Conservation (phyloP, 2,888 invertebrate species). For the Diarsia brunnea region DNA sequence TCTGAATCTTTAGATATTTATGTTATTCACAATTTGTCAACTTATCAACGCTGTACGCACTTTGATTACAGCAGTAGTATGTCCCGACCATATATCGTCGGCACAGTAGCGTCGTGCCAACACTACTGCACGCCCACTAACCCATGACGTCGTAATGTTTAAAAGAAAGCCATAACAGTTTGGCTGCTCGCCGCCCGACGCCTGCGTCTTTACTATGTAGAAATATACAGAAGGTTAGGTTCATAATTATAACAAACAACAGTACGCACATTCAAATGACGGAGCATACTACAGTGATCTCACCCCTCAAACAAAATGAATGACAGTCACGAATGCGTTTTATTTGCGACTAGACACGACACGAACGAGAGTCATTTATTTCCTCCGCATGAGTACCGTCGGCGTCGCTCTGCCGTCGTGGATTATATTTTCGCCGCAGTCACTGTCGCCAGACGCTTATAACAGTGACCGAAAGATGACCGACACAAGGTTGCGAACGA, state of each 20-base stretch:
- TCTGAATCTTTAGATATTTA: background rate
- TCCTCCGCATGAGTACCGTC: background rate
- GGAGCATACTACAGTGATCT: background rate
- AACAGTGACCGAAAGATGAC: too few species aligned
- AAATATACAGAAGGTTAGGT: background rate
- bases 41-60: background rate
- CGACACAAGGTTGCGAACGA: background rate
- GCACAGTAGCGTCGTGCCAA: slow-evolving; percentile 51
- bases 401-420: background rate
- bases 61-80: slow-evolving; percentile 6
- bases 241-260: too few species aligned
- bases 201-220: background rate
- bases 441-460: background rate
- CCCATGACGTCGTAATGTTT: slow-evolving; percentile 52
- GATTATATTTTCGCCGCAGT: background rate
- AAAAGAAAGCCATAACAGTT: slow-evolving; percentile 66
- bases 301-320: background rate
- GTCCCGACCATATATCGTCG: slow-evolving; percentile 27
- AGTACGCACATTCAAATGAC: too few species aligned
- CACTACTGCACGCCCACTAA: slow-evolving; percentile 46
- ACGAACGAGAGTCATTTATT: background rate
- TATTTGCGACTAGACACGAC: background rate
- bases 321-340: background rate
- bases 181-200: slow-evolving; percentile 49
- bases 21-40: background rate